phyloP scores from a whole-genome alignment of 1,140 invertebrate species.

The Drosophila jambulina region DNA sequence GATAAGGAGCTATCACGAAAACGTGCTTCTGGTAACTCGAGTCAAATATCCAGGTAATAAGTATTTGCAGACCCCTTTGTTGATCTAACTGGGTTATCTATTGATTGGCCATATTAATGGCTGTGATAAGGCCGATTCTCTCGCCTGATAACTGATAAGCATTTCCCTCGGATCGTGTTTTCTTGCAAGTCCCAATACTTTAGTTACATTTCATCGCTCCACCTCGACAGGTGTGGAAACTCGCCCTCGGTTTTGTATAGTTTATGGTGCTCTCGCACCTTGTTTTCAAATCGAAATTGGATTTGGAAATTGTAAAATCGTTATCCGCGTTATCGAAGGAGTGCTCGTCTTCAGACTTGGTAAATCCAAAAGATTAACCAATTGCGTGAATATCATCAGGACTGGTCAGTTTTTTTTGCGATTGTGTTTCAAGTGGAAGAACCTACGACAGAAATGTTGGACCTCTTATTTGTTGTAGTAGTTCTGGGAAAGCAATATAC shows the following conservation, averaged over 20 bases:
- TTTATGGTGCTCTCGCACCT: neutral
- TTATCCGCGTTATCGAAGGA: neutral
- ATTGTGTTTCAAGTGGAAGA: constrained; percentile 1
- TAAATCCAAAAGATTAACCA: neutral
- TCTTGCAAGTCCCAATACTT: neutral
- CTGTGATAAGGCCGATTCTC: neutral
- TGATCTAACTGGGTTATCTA: constrained; percentile 3
- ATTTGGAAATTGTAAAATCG: neutral
- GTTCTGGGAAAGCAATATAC: neutral
- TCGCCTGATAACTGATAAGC: constrained; percentile 3
- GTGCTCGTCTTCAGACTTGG: neutral
- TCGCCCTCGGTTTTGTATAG: too few relatives aligned
- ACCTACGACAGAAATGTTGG: neutral
- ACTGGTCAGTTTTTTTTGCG: neutral
- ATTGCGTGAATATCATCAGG: neutral
- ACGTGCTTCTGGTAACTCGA: neutral
- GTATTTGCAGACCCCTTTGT: neutral
- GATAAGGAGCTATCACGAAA: neutral
- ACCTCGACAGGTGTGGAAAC: neutral
- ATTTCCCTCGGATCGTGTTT: neutral
- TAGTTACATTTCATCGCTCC: neutral
- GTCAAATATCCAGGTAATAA: neutral
- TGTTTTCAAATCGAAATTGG: neutral
- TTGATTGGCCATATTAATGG: neutral
- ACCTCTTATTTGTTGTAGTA: neutral